Conservation (phyloP, 2,113 vertebrate genomes). For the Sylvilagus bachmani region DNA sequence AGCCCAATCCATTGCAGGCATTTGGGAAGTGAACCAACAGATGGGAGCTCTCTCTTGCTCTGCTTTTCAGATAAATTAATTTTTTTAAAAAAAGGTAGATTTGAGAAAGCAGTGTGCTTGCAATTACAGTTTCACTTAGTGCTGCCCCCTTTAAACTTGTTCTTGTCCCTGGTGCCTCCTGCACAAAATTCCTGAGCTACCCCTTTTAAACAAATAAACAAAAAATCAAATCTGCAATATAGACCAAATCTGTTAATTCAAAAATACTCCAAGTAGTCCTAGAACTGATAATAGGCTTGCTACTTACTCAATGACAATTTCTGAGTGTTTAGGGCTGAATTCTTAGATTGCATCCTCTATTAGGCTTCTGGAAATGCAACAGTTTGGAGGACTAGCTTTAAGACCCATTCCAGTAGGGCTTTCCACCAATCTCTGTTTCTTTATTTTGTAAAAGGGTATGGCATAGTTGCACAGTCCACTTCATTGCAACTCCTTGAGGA, state of each 20-base stretch:
- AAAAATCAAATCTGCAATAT: neutral
- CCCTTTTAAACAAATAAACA: neutral
- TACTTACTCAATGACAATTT: neutral
- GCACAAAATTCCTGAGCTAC: neutral
- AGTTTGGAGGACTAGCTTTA: neutral
- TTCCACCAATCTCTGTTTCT: neutral
- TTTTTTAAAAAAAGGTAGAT: too few relatives aligned
- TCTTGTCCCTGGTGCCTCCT: neutral
- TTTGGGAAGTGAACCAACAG: too few relatives aligned
- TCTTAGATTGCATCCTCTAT: constrained; percentile 26
- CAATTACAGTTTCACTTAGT: neutral
- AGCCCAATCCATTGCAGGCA: too few relatives aligned
- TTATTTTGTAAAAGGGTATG: constrained; percentile 10
- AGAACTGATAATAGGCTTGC: neutral
- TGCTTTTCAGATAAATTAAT: too few relatives aligned
- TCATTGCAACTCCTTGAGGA: constrained; percentile 46
- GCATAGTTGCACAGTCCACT: neutral
- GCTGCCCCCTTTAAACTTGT: neutral
- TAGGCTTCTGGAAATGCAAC: constrained; percentile 12
- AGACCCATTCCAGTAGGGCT: neutral
- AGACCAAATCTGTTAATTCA: constrained; percentile 9
- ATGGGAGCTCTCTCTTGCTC: too few relatives aligned
- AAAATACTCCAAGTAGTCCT: neutral
- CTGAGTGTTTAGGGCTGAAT: neutral
- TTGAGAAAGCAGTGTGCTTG: neutral